phyloP scores from a whole-genome alignment of 1,140 invertebrate genomes.

The Ladona fulva region DNA sequence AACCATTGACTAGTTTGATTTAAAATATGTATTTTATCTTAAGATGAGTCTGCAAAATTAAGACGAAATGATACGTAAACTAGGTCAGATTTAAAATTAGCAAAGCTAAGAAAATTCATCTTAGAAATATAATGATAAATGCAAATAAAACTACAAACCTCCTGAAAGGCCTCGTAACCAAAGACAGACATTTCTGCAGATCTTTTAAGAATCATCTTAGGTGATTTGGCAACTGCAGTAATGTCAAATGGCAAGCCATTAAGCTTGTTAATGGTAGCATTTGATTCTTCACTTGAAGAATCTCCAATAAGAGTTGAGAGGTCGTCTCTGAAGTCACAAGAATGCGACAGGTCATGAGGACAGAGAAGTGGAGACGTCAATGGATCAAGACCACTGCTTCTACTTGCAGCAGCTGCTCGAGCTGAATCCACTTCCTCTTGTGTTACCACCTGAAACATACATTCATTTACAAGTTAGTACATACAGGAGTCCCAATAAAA shows the following conservation, averaged over 20 bases:
- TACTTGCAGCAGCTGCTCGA: constrained; percentile 37
- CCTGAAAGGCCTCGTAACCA: background rate
- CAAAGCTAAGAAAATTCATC: no score
- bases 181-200: background rate
- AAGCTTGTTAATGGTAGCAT: background rate
- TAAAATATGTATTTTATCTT: no score
- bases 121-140: background rate
- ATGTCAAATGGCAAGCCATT: background rate
- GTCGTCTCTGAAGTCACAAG: constrained; percentile 47
- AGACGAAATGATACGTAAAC: no score
- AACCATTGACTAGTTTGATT: no score
- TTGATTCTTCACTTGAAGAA: background rate
- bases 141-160: background rate
- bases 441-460: constrained; percentile 25
- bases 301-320: constrained; percentile 47
- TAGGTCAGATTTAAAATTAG: no score
- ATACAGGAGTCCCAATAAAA: no score
- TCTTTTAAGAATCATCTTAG: background rate
- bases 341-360: constrained; percentile 57
- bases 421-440: constrained; percentile 40
- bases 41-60: no score
- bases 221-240: background rate
- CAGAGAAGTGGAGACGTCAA: constrained; percentile 47
- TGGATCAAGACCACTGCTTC: constrained; percentile 35
- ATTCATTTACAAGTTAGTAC: background rate